Evolutionary conservation across 2,113 vertebrate genomes (phyloP), one percentile per base, ranked within the genome.

Genomic region (Zapornia atra): DNA sequence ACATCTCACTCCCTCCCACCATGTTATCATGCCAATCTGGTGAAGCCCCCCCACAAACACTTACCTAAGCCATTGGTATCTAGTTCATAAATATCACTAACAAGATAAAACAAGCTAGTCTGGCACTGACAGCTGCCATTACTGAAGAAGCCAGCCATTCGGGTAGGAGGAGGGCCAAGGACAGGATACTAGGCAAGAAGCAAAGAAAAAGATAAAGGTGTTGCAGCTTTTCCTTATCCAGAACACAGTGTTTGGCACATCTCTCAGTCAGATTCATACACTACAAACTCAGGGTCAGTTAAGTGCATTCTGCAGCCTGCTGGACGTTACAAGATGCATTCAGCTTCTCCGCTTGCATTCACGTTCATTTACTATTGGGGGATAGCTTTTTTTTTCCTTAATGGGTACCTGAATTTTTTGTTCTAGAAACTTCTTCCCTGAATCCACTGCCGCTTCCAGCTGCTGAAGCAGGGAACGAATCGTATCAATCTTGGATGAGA

Each of bases 41-140:
- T 82, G 73, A 78, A 61, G 14, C 66, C 86, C 84, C 53, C 61
- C 87, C 85, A 69, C 70, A n/a, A 76, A 68, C 44, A 98, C 98
- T 97, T 97, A 99, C 99, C 99, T 89, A 99, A 98, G 83, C 99
- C 99, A 69, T 96, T 97, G 54, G 96, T 97, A 94, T 99, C 99
- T 91, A 99, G 98, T 91, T 99, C 98, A 98, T 99, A 99, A 69
- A 99, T 97, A 95, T 99, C 98, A 87, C 97, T 98, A 68, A 99
- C 98, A 78, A 99, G 98, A 95, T 99, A 98, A 94, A 99, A 98
- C 64, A 99, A 98, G 33, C 98, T 98, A 53, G 98, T 98, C 98
- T 99, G 99, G 97, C 99, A 99, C 46, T 99, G 98, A 93, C 98
- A 99, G 98, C 98, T 98, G 82, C 99, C 99, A 56, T 98, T 98